phyloP scores from a whole-genome alignment of 2,888 invertebrate genomes.

The Diaperis boleti region DNA sequence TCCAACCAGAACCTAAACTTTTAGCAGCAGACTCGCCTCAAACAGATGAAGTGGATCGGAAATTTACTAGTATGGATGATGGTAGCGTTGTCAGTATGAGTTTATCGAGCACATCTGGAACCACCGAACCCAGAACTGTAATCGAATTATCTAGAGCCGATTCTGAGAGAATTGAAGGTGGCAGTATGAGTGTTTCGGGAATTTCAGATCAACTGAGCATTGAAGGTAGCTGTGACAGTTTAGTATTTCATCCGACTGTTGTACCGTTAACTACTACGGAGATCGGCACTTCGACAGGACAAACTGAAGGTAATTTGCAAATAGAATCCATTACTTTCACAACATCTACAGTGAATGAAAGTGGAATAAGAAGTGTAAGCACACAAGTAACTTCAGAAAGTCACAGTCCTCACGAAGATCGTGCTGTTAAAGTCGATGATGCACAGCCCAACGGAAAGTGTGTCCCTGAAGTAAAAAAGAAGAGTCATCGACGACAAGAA shows the following conservation, averaged over 20 bases:
- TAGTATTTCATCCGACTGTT: constrained; percentile 52
- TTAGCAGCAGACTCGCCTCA: constrained; percentile 67
- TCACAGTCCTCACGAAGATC: constrained; percentile 51
- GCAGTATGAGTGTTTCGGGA: constrained; percentile 65
- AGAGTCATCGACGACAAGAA: constrained; percentile 71
- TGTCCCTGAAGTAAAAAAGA: constrained; percentile 60
- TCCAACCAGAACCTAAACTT: constrained; percentile 74
- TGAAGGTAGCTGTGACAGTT: constrained; percentile 61
- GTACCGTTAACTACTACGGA: constrained; percentile 55
- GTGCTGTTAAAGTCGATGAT: constrained; percentile 29
- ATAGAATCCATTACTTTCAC: constrained; percentile 69
- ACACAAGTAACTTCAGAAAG: constrained; percentile 71
- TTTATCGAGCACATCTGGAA: constrained; percentile 71
- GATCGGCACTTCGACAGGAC: constrained; percentile 64
- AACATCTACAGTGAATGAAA: constrained; percentile 67
- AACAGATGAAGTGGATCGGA: constrained; percentile 68
- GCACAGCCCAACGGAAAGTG: constrained; percentile 42
- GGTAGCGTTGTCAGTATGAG: constrained; percentile 72
- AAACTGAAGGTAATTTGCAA: constrained; percentile 54
- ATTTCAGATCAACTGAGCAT: constrained; percentile 66
- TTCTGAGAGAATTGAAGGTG: constrained; percentile 63
- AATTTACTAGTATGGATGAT: constrained; percentile 71
- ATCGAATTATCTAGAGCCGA: constrained; percentile 66
- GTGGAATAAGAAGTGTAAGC: constrained; percentile 68
- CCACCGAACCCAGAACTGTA: constrained; percentile 64